Evolutionary conservation across 1,140 invertebrate genomes (phyloP).

Genomic region (Drosophila fuyamai): DNA sequence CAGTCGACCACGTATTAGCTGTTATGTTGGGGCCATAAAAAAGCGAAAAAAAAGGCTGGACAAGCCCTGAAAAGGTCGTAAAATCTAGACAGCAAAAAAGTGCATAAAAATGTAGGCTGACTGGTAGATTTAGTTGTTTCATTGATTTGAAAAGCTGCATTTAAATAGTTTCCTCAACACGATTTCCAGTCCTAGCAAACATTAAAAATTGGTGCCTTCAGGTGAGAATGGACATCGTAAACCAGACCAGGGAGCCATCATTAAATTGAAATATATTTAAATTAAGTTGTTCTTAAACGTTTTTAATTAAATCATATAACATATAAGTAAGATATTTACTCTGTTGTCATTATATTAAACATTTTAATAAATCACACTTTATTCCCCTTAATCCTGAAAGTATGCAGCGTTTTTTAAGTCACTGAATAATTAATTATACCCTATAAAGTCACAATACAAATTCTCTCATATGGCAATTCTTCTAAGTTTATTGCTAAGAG

Average conservation of each 20-base stretch:
- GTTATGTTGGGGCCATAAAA: constrained; percentile 32
- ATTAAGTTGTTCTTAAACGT: neutral
- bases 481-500: neutral
- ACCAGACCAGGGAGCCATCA: neutral
- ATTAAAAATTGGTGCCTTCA: neutral
- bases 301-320: neutral
- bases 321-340: neutral
- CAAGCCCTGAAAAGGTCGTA: constrained; percentile 6
- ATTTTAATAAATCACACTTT: neutral
- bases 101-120: constrained; percentile 12
- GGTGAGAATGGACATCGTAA: constrained; percentile 11
- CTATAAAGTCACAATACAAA: neutral
- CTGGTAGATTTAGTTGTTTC: constrained; percentile 11
- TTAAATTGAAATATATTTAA: neutral
- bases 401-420: constrained; percentile 24
- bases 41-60: neutral
- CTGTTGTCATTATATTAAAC: neutral
- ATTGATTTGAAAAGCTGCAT: constrained; percentile 13
- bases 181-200: neutral
- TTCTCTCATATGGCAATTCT: neutral
- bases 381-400: constrained; percentile 40
- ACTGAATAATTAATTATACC: no score
- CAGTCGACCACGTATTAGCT: constrained; percentile 15
- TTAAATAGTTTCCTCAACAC: neutral
- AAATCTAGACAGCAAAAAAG: constrained; percentile 10